Evolutionary conservation across 37 sponge, comb jelly and placozoan genomes (phyloP).

Genomic region (Halichondria panicea): DNA sequence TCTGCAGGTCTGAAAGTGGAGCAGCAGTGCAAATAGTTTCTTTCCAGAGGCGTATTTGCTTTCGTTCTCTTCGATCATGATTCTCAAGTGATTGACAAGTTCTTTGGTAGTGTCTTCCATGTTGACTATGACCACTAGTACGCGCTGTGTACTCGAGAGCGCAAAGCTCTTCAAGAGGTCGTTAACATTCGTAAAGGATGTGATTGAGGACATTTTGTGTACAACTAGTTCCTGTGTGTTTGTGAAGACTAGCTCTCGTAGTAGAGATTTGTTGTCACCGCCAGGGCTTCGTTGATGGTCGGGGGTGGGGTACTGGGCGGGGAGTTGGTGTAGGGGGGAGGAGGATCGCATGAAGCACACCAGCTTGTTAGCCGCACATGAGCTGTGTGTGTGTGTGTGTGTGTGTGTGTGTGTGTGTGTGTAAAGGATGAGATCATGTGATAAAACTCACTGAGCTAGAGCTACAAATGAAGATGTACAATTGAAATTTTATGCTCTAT

Average conservation of each 20-base stretch:
- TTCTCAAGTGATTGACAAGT: slow-evolving; percentile 84
- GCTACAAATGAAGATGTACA: no score
- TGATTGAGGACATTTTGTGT: slow-evolving; percentile 57
- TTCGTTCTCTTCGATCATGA: slow-evolving; percentile 88
- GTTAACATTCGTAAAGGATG: slow-evolving; percentile 44
- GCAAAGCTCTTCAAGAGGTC: slow-evolving; percentile 50
- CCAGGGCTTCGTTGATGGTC: background rate
- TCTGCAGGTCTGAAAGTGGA: slow-evolving; percentile 78
- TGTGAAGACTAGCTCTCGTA: slow-evolving; percentile 16
- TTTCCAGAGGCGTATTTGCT: background rate
- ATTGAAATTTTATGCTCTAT: no score
- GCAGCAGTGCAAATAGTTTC: slow-evolving; percentile 83
- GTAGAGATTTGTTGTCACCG: background rate
- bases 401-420: no score
- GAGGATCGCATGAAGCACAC: slow-evolving; percentile 79
- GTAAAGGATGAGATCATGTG: no score
- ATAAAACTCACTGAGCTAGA: no score
- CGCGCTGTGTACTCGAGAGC: background rate
- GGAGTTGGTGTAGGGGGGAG: slow-evolving; percentile 67
- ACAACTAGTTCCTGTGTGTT: slow-evolving; percentile 29
- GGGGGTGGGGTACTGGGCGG: slow-evolving; percentile 42
- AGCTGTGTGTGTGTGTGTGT: no score
- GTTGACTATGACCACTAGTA: slow-evolving; percentile 59
- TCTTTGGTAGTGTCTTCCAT: slow-evolving; percentile 70
- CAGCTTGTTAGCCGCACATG: slow-evolving; percentile 68